Base-by-base conservation (phyloP, 2,797 vertebrate species). In the Chaetodon trifasciatus region DNA sequence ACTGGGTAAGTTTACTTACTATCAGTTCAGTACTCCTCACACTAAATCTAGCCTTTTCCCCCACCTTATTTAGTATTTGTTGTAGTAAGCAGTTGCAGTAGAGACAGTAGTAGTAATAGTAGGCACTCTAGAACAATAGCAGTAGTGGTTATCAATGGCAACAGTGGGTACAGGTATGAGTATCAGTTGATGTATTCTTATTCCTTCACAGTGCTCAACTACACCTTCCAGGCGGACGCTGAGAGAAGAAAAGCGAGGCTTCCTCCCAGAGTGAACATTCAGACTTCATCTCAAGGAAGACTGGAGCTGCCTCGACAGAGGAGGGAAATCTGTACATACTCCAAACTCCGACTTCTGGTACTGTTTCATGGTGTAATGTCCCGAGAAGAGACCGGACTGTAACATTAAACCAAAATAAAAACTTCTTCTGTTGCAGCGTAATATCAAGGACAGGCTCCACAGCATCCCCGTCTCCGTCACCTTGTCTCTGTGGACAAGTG, bases 361-460 rank as follows among this genome's bases (percentile, higher is more conserved):
- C 42, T 12, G 37, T 66, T 39, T 63, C 37, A 56, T 16, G 53
- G 35, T 49, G 10, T 3, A 66, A 21, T 8, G 70, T 28, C 39
- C 47, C 23, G 10, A 47, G 1, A 44, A 23, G 52, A 50, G 21
- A 15, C 17, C 16, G 13, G 19, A 4, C 13, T 65, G 13, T 2
- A 8, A 61, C 16, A 28, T 17, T 28, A 28, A 57, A 52, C 16
- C 11, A 13, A 11, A 61, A 16, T 47, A 11, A 49, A 50, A 72
- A 47, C 23, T 64, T 47, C 71, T 73, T 32, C 15, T 58, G 56
- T 77, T 86, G 15, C 77, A 98, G 97, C 96, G 94, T 9, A 94
- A 96, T 66, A 96, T 97, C 71, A 95, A 93, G 86, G 96, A 98
- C 91, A 97, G 92, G 69, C 93, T 99, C 56, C 96, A 90, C 5